These are phyloP conservation scores for Apamea anceps DNA, from an alignment of 2,888 invertebrate genomes.

Conservation along the genomic window DNA sequence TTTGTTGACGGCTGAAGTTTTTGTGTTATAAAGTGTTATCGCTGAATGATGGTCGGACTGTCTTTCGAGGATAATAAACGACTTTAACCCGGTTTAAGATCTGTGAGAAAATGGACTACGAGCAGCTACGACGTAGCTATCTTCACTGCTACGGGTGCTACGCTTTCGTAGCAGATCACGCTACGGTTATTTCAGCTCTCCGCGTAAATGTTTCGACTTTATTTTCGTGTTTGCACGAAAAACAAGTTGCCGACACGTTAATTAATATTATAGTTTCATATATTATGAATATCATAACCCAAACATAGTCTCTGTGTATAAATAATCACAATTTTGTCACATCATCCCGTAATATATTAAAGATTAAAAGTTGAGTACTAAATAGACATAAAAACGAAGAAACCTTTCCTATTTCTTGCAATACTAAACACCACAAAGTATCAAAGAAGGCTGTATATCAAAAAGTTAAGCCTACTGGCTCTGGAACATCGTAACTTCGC, in stretches of 20 bases:
- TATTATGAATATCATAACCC: not conserved
- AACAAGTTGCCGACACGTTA: not conserved
- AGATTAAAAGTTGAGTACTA: constrained; percentile 17
- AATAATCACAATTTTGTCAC: not conserved
- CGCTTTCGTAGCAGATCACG: constrained; percentile 28
- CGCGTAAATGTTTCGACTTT: not conserved
- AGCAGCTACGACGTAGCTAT: constrained; percentile 40
- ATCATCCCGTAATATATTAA: constrained; percentile 9
- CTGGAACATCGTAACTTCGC: constrained; percentile 50
- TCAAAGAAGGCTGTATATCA: constrained; percentile 58
- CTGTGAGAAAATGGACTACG: constrained; percentile 10
- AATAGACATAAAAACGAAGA: constrained; percentile 30
- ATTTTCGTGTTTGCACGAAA: not conserved
- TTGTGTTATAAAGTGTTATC: constrained; percentile 46
- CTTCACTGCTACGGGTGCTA: constrained; percentile 36
- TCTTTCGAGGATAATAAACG: constrained; percentile 28
- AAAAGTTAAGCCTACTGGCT: constrained; percentile 58
- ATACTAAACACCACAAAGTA: constrained; percentile 54
- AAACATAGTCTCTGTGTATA: not conserved
- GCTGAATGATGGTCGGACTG: constrained; percentile 27
- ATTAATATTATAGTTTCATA: not conserved
- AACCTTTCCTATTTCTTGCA: constrained; percentile 44
- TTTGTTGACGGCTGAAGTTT: constrained; percentile 44
- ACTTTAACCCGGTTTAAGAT: constrained; percentile 13
- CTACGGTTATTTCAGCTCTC: constrained; percentile 1